phyloP scores from a whole-genome alignment of 2,113 vertebrate species.

The Azemiops feae region DNA sequence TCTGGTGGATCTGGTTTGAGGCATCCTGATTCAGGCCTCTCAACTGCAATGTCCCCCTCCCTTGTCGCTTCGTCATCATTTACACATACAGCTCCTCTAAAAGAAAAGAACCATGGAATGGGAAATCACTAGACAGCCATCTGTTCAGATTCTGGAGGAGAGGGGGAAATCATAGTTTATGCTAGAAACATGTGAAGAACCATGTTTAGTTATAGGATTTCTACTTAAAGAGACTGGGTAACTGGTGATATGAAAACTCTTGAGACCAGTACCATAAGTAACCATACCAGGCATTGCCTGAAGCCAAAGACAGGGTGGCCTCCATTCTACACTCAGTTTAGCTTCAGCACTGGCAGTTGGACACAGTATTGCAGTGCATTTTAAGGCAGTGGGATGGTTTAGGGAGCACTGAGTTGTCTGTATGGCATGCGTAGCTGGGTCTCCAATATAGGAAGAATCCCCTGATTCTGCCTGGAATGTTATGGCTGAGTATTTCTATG shows the following conservation, averaged over 20 bases:
- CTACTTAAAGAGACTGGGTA: background rate
- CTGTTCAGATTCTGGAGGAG: background rate
- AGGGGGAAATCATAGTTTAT: background rate
- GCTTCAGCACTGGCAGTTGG: background rate
- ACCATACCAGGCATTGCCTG: background rate
- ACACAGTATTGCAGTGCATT: background rate
- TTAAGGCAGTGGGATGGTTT: background rate
- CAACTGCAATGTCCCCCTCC: constrained; percentile 61
- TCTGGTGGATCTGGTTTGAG: constrained; percentile 73
- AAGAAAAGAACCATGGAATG: constrained; percentile 14
- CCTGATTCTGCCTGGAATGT: background rate
- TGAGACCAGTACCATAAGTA: background rate
- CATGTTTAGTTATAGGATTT: background rate
- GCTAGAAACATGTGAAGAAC: background rate
- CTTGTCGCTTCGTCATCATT: constrained; percentile 79
- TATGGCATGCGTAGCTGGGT: background rate
- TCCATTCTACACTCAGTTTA: background rate
- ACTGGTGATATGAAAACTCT: background rate
- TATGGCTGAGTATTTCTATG: background rate
- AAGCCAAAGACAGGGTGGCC: background rate
- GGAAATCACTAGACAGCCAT: background rate
- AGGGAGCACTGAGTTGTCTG: background rate
- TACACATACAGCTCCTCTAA: constrained; percentile 83
- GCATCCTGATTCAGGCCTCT: constrained; percentile 80
- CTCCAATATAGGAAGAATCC: background rate